Base-by-base conservation (phyloP, 2,888 invertebrate genomes). In the Leptinotarsa rubiginosa region DNA sequence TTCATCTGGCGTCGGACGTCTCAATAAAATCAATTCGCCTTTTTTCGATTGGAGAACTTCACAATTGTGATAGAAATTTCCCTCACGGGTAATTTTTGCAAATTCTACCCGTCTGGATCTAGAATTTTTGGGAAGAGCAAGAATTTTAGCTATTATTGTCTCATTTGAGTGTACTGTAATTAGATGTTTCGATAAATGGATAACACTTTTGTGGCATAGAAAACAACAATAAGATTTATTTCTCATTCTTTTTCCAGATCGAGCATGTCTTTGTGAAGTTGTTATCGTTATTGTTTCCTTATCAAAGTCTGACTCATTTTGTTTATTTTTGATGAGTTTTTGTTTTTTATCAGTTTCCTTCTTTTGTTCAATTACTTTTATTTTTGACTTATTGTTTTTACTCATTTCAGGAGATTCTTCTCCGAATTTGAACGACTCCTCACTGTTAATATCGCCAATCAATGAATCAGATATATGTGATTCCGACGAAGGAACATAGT, bases 31-130 rank as follows among this genome's bases (percentile, higher is more conserved):
- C 31, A 69, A 41, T 18, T 69, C 69, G 1, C 41, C 41, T 56
- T 25, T 52, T 56, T 69, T 56, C 3, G 22, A 13, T 56, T 22
- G 54, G 18, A 69, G 41, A 54, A 69, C 56, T 69, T 69, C 69
- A 56, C 69, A 69, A 54, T 69, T 69, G 56, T 56, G 69, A 31
- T 69, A 56, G 56, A 69, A 69, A 18, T 69, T 69, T 31, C 69
- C 56, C 20, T 69, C 54, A 16, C 56, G 22, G 2, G 18, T 69
- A n/a, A 69, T 18, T 56, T 69, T 69, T 56, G 54, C 69, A 69
- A 69, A 69, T 18, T 69, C 56, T 41, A 31, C 41, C 22, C 47
- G 15, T 15, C 69, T 50, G n/a, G 52, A 12, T 31, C 31, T 31
- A 41, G 41, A 56, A 69, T 69, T 56, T 69, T 69, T 54, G 41